A percentile compares a stretch with the other conserved stretches of the same genome.
phyloP scores from a whole-genome alignment of 2,113 vertebrate species.

The Pelecanus crispus region DNA sequence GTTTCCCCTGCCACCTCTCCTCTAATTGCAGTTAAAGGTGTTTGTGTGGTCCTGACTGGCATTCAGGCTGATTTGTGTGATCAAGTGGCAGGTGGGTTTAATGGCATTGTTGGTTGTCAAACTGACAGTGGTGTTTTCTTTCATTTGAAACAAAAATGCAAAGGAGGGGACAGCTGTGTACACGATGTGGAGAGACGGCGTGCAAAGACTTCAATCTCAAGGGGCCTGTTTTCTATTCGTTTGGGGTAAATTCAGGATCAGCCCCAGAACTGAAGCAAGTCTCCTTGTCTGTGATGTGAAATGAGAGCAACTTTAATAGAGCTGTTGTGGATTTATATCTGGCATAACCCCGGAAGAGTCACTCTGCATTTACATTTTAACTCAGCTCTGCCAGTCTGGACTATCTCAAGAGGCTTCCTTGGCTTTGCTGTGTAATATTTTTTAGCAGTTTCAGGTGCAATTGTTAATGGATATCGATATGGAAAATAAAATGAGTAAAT shows the following conservation, averaged over 20 bases:
- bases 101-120: neutral
- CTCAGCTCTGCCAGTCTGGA: conserved; percentile 2
- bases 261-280: neutral
- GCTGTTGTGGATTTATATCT: neutral
- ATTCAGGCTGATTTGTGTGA: neutral
- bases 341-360: neutral
- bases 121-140: neutral
- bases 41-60: neutral
- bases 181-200: fast-evolving
- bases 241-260: neutral
- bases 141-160: neutral
- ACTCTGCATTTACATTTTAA: neutral
- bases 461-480: neutral
- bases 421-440: neutral
- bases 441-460: neutral
- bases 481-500: neutral
- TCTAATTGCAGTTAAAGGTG: neutral
- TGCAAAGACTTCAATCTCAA: neutral
- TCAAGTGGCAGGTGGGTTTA: neutral
- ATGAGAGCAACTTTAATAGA: neutral
- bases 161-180: neutral
- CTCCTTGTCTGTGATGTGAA: neutral
- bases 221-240: neutral
- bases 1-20: neutral
- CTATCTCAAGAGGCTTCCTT: neutral